Conservation (phyloP, 1,140 invertebrate genomes). For the Hypsibius dujardini region DNA sequence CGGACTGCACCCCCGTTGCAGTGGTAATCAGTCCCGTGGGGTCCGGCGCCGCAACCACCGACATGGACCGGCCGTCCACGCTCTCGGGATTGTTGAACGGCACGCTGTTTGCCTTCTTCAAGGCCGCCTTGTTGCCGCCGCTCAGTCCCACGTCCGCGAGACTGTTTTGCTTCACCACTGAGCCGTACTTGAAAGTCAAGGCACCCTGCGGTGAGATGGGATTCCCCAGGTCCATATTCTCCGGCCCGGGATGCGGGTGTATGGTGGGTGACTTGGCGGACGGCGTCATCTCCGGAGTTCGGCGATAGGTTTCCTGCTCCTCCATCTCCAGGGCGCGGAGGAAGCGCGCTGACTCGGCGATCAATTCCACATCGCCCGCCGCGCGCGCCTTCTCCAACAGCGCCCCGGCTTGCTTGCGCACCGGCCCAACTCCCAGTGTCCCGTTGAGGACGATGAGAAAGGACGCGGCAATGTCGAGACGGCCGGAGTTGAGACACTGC, state of each 20-base stretch:
- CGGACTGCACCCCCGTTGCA: neutral
- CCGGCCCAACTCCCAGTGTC: constrained; percentile 32
- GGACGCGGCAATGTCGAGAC: constrained; percentile 86
- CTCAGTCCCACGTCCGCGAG: neutral
- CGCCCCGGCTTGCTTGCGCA: constrained; percentile 29
- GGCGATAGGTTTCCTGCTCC: neutral
- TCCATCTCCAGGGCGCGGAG: neutral
- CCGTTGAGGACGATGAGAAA: constrained; percentile 78
- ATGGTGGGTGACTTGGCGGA: neutral
- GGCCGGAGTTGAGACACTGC: constrained; percentile 65
- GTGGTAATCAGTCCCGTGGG: neutral
- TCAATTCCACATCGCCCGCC: neutral
- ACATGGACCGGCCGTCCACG: neutral
- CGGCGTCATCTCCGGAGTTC: neutral
- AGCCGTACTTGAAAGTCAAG: constrained; percentile 6
- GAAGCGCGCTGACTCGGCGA: neutral
- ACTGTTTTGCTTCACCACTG: neutral
- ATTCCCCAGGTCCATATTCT: neutral
- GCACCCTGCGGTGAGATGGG: neutral
- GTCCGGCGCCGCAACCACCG: neutral
- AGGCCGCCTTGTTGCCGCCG: neutral
- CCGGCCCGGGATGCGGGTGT: neutral
- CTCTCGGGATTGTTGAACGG: neutral
- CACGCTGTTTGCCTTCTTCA: neutral
- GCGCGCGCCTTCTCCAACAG: neutral